Base-by-base conservation (phyloP, 1,140 invertebrate species). In the Sinonovacula constricta region DNA sequence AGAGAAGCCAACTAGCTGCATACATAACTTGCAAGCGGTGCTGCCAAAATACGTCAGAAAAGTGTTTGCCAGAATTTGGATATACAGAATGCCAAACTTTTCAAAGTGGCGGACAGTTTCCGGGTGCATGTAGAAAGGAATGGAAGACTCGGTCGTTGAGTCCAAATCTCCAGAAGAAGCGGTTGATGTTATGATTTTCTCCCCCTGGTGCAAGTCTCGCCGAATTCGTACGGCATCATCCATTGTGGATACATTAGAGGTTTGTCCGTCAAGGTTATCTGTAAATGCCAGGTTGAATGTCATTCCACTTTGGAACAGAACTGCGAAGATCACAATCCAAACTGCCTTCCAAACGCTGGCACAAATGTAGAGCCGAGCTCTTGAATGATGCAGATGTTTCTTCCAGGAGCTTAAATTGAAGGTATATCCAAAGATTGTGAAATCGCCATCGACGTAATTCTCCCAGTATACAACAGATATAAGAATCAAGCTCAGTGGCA, bases 381-480 rank as follows among this genome's bases (percentile, higher is more conserved):
- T 49, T 2, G 83, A 77, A 14, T 79, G 70, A 33, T 83, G 81
- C 26, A 88, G 65, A 36, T 72, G 78, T 49, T 83, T 83, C 63
- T 84, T 88, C 86, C 84, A 88, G 36, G 80, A 56, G 24, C 60
- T 76, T 24, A 87, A 75, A 2, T 80, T 69, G 33, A 87, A 57
- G 26, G 56, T 74, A 22, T 80, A 59, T 34, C 84, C 56, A 76
- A 80, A 81, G 22, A 87, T 81, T 33, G 71, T 49, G 56, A 85
- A 51, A 68, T 87, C 80, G 93, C 93, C 31, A 22, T 95, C 95
- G 0, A 97, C 96, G 87, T 96, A 99, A 91, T 99, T 99, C 91
- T 99, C 97, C 97, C 97, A 99, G 96, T 97, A 99, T 30, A 96
- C 95, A 33, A 96, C 93, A 2, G 97, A 98, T 51, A 97, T 95